Evolutionary conservation across 2,888 invertebrate species (phyloP), one percentile per base, ranked within the genome.

Genomic region (Poecilobothrus nobilitatus): DNA sequence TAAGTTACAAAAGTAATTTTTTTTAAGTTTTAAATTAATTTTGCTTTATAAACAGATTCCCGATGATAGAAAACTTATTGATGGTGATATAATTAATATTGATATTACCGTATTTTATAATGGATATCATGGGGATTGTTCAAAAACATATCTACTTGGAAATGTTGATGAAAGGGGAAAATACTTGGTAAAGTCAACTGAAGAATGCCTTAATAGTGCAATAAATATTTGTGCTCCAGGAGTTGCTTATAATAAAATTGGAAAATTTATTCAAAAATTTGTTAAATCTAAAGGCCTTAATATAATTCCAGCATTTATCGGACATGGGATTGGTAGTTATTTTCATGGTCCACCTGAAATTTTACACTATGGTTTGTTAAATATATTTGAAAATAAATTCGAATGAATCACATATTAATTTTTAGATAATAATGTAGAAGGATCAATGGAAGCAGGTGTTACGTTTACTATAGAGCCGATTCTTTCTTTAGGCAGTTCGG

Each of bases 381-480:
- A 21, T 41, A 4, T 53, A 12, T 53, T 53, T 6, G 15, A 15
- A 53, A 18, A 18, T 9, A 1, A 18, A 15, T 15, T 18, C 18
- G 10, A 41, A 18, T 7, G 7, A 34, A 18, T 21, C 9, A 8
- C 20, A 18, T 18, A 5, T 53, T 18, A 53, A 22, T 0, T 68
- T 67, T 15, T 76, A 90, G 91, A 83, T 73, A 91, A 91, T 76
- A 77, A 85, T 67, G 84, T 85, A 73, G 85, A 86, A 0, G 92
- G 91, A 0, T 76, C 80, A 66, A 95, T 96, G 95, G 78, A 85
- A 74, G 81, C 90, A 4, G 95, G 95, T n/a, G 95, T 95, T 92
- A 92, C 92, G 0, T 97, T 97, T 77, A 97, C 97, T 0, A 92
- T 97, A 75, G 97, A 97, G 78, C 97, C 97, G 12, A 89, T 91